Conservation (phyloP, 2,797 vertebrate genomes). For the Galagoides demidoff region DNA sequence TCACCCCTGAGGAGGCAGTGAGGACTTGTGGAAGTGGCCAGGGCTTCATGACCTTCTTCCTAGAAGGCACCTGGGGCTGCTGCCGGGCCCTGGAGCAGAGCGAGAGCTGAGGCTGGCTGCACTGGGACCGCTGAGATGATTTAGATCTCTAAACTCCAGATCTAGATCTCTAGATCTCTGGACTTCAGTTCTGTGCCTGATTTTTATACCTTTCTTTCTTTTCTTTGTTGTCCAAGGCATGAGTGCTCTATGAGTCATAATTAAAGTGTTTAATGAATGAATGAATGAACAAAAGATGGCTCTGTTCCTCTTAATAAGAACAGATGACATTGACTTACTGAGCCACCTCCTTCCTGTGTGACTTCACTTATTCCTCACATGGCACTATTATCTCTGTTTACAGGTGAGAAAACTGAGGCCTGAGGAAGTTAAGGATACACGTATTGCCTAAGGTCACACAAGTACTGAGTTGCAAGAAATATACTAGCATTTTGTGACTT, state of each 20-base stretch:
- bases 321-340: neutral
- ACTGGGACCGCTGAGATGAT: neutral
- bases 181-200: neutral
- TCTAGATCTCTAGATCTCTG: neutral
- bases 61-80: accelerated
- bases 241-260: neutral
- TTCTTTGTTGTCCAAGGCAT: neutral
- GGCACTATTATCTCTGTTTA: neutral
- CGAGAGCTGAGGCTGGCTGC: neutral
- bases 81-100: neutral
- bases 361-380: neutral
- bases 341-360: neutral
- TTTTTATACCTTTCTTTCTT: neutral
- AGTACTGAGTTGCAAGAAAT: neutral
- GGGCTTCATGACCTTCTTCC: neutral
- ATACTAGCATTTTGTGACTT: neutral
- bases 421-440: neutral
- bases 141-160: neutral
- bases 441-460: neutral
- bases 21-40: neutral
- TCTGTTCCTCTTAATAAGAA: neutral
- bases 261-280: neutral
- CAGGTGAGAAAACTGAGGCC: neutral
- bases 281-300: neutral
- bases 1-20: neutral